Conservation (phyloP, 1,140 invertebrate genomes). For the Phenacoccus solenopsis region DNA sequence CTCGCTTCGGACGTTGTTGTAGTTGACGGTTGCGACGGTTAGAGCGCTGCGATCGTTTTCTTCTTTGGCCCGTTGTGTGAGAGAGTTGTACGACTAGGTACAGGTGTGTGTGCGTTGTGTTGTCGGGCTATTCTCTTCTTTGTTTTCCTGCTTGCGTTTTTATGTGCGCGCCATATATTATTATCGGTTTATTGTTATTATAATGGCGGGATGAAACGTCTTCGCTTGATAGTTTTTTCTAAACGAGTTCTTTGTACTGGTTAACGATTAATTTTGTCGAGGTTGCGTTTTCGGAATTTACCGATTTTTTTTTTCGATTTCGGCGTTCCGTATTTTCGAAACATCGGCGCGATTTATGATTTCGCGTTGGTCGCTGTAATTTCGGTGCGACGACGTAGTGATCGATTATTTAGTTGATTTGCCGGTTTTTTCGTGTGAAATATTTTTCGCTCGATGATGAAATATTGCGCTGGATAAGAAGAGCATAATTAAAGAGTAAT, state of each 20-base stretch:
- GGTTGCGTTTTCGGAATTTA: not conserved
- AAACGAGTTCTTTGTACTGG: not conserved
- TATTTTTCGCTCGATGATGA: too few relatives aligned
- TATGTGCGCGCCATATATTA: slow-evolving; percentile 1
- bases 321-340: not conserved
- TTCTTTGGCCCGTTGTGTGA: not conserved
- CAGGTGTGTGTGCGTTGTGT: not conserved
- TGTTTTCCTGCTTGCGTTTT: not conserved
- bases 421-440: too few relatives aligned
- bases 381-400: too few relatives aligned
- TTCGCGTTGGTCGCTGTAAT: too few relatives aligned
- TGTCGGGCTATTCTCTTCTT: not conserved
- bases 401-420: too few relatives aligned
- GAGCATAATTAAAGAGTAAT: too few relatives aligned
- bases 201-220: slow-evolving; percentile 1
- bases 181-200: slow-evolving; percentile 3
- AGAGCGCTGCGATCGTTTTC: not conserved
- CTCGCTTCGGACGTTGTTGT: not conserved
- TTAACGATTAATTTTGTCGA: not conserved
- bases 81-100: not conserved
- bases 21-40: not conserved
- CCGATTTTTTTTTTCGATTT: not conserved
- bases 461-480: too few relatives aligned
- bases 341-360: too few relatives aligned
- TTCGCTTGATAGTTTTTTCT: not conserved